These are phyloP conservation scores for Manacus vitellinus DNA, from an alignment of 2,113 vertebrate genomes.

Conservation along the genomic window DNA sequence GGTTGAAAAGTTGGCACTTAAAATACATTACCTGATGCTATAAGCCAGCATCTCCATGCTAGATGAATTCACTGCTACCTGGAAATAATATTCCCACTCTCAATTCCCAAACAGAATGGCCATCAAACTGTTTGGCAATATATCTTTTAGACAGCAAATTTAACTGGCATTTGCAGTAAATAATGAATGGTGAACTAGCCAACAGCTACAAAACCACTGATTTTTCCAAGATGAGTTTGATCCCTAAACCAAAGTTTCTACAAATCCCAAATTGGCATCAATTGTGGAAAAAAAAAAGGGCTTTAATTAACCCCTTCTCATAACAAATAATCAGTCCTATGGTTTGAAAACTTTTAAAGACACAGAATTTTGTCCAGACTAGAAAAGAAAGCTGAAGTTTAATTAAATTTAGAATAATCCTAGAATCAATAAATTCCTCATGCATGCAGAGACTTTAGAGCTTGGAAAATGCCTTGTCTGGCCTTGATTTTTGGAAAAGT, in stretches of 20 bases:
- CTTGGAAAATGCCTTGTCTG: background rate
- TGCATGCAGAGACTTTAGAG: background rate
- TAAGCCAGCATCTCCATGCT: too few species aligned
- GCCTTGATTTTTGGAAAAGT: background rate
- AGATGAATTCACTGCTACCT: background rate
- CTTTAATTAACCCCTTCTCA: background rate
- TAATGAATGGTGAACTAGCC: background rate
- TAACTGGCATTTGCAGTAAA: background rate
- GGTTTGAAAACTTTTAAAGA: background rate
- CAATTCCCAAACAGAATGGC: background rate
- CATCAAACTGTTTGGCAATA: background rate
- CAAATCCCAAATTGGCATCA: background rate
- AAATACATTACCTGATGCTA: background rate
- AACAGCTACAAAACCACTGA: background rate
- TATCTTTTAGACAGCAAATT: background rate
- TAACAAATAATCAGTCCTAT: background rate
- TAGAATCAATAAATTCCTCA: background rate
- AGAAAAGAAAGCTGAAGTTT: background rate
- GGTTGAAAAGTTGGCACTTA: background rate
- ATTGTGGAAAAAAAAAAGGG: background rate
- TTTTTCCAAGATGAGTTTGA: background rate
- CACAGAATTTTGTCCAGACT: background rate
- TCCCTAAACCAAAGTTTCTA: background rate
- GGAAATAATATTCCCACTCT: background rate
- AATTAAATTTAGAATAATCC: background rate